Evolutionary conservation across 2,888 invertebrate genomes (phyloP).

Genomic region (Sipunculus nudus): DNA sequence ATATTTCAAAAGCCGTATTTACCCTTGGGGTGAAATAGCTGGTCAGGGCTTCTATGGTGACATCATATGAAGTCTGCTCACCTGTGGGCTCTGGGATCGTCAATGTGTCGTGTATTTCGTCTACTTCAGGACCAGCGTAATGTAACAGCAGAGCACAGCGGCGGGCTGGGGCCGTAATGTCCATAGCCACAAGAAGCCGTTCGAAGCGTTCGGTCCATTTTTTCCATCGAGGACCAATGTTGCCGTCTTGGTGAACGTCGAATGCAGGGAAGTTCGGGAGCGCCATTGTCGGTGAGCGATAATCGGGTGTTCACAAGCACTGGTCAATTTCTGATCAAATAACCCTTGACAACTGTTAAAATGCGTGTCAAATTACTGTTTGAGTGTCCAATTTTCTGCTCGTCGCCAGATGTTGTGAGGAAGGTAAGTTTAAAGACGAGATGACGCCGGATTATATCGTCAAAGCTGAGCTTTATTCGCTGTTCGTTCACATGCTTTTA

Average conservation of each 20-base stretch:
- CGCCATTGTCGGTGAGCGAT: too few relatives aligned
- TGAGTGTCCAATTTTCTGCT: too few relatives aligned
- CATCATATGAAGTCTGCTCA: background rate
- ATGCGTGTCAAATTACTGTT: too few relatives aligned
- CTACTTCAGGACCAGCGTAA: conserved; percentile 21
- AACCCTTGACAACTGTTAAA: too few relatives aligned
- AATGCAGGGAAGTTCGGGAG: conserved; percentile 8
- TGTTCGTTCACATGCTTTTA: too few relatives aligned
- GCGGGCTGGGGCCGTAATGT: conserved; percentile 7
- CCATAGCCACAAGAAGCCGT: background rate
- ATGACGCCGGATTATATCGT: too few relatives aligned
- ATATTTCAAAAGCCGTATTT: conserved; percentile 8
- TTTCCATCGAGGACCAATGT: background rate
- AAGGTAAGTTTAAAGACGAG: too few relatives aligned
- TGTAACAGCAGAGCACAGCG: conserved; percentile 30
- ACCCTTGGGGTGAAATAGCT: conserved; percentile 16
- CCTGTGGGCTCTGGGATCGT: background rate
- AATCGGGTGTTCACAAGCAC: too few relatives aligned
- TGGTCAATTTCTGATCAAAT: too few relatives aligned
- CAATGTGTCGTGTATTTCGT: conserved; percentile 24
- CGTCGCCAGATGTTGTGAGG: too few relatives aligned
- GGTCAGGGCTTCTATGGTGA: conserved; percentile 7
- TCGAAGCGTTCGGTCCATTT: conserved; percentile 1
- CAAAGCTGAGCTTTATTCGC: too few relatives aligned
- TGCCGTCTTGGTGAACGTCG: background rate